A percentile compares a stretch with the other conserved stretches of the same genome.
Evolutionary conservation across 2,888 invertebrate genomes (phyloP).

Genomic region (Chrysolina americana): DNA sequence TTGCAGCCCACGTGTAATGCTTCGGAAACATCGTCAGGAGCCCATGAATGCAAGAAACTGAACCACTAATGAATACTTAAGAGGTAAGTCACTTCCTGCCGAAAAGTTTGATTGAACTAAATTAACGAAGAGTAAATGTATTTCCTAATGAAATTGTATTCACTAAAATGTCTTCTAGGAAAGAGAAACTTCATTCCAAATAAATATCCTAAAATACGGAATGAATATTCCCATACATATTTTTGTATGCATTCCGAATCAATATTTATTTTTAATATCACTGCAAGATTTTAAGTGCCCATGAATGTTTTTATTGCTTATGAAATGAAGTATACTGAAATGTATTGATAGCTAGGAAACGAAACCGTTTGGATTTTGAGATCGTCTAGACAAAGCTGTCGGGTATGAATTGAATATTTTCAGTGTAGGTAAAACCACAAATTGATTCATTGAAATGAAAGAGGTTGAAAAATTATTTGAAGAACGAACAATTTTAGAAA

Average conservation of each 20-base stretch:
- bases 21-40: not conserved
- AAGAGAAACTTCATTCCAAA: not conserved
- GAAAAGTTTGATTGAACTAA: not conserved
- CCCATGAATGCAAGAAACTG: not conserved
- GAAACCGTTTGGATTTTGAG: not conserved
- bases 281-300: not conserved
- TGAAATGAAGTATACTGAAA: not conserved
- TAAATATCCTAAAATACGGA: not conserved
- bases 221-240: not conserved
- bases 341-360: not conserved
- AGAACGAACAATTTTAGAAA: too few species aligned
- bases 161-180: not conserved
- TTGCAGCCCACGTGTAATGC: not conserved
- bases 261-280: not conserved
- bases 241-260: not conserved
- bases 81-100: not conserved
- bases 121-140: not conserved
- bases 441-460: too few species aligned
- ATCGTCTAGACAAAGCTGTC: not conserved
- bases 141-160: constrained; percentile 7
- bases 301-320: not conserved
- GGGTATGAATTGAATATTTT: not conserved
- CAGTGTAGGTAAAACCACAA: too few species aligned
- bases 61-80: constrained; percentile 10
- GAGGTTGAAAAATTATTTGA: too few species aligned